A percentile compares a stretch with the other conserved stretches of the same genome.
phyloP scores from a whole-genome alignment of 2,888 invertebrate genomes.

The Uropetala carovei region DNA sequence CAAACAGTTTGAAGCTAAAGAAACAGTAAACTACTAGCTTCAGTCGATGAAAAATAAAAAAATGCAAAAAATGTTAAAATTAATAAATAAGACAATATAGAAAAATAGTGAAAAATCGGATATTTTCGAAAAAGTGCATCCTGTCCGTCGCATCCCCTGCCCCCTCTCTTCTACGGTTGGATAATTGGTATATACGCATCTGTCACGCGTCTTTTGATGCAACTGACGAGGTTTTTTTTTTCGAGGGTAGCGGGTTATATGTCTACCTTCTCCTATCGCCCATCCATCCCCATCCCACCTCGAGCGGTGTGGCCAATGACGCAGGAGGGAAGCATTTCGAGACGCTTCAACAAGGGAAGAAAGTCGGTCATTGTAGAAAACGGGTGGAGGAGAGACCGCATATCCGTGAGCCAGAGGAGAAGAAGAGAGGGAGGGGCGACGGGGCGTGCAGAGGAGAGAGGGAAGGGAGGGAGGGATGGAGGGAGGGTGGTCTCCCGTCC shows the following conservation, averaged over 20 bases:
- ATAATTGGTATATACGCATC: neutral
- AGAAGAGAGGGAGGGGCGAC: neutral
- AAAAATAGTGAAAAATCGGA: neutral
- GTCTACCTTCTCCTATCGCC: neutral
- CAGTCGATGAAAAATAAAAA: no score
- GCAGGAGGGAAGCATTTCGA: neutral
- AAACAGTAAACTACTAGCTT: no score
- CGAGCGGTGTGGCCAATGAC: neutral
- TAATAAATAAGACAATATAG: no score
- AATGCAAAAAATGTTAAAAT: no score
- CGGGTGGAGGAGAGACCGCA: slow-evolving; percentile 33
- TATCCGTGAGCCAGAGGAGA: slow-evolving; percentile 39
- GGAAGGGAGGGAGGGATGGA: neutral
- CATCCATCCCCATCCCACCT: neutral
- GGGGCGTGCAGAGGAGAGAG: neutral
- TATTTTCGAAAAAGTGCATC: neutral
- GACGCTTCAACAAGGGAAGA: neutral
- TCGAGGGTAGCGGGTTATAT: slow-evolving; percentile 11
- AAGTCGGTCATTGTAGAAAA: slow-evolving; percentile 60
- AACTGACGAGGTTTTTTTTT: neutral
- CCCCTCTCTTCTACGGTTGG: neutral
- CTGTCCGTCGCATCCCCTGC: neutral
- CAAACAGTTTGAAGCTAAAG: no score
- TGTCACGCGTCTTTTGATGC: neutral
- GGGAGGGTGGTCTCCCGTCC: neutral